Conservation (phyloP, 1,140 invertebrate genomes). For the Eriocheir sinensis region DNA sequence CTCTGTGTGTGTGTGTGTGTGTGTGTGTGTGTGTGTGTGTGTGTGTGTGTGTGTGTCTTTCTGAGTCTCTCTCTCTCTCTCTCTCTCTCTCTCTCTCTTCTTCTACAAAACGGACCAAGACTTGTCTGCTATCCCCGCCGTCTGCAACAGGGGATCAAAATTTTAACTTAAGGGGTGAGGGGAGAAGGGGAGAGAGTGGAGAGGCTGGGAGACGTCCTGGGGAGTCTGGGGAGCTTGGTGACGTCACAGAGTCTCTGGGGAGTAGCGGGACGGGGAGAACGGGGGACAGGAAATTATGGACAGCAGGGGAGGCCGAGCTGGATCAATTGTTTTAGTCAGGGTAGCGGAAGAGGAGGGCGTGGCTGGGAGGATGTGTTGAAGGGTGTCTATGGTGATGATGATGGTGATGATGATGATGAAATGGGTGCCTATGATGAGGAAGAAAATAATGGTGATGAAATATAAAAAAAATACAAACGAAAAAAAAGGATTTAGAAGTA, state of each 20-base stretch:
- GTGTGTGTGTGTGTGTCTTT: too few relatives aligned
- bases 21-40: too few relatives aligned
- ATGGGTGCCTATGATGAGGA: not conserved
- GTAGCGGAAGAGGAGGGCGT: not conserved
- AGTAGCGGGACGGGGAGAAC: not conserved
- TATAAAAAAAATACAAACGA: too few relatives aligned
- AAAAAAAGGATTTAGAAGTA: too few relatives aligned
- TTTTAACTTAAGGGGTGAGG: conserved; percentile 33
- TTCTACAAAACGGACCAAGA: too few relatives aligned
- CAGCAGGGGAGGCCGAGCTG: conserved; percentile 43
- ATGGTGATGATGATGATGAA: too few relatives aligned
- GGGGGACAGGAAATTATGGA: conserved; percentile 44
- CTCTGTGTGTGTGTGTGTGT: too few relatives aligned
- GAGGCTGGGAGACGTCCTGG: conserved; percentile 42
- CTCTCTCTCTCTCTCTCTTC: conserved; percentile 42
- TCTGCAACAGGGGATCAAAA: conserved; percentile 49
- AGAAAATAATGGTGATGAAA: not conserved
- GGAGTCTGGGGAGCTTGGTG: conserved; percentile 39
- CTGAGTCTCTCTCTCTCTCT: too few relatives aligned
- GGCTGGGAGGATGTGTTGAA: not conserved
- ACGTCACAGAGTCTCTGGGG: conserved; percentile 35
- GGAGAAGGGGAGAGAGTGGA: too few relatives aligned
- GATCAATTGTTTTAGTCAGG: conserved; percentile 56
- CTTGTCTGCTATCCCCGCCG: not conserved
- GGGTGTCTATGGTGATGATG: not conserved